Conservation (phyloP, 92 coral and sea anemone genomes). For the Palythoa caribaeorum region DNA sequence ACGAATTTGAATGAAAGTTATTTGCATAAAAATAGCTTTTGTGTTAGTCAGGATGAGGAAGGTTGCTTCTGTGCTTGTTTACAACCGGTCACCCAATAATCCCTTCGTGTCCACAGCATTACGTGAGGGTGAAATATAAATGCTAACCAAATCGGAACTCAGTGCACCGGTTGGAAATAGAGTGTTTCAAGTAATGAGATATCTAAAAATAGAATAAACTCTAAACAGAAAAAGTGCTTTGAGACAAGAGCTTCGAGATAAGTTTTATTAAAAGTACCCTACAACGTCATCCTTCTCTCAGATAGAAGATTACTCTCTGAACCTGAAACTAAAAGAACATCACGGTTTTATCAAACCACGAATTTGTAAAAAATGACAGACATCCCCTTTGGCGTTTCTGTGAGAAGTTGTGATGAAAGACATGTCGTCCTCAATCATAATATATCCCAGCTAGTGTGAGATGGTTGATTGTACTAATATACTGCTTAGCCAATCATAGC, state of each 20-base stretch:
- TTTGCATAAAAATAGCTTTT: slow-evolving; percentile 19
- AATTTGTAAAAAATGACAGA: slow-evolving; percentile 33
- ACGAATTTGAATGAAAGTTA: not conserved
- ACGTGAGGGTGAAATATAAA: slow-evolving; percentile 15
- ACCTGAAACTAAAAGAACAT: slow-evolving; percentile 2
- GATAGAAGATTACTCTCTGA: not conserved
- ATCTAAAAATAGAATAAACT: slow-evolving; percentile 17
- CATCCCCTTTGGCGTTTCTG: slow-evolving; percentile 46
- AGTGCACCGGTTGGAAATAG: not conserved
- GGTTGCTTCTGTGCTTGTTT: not conserved
- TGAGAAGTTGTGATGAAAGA: slow-evolving; percentile 52
- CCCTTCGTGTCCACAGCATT: not conserved
- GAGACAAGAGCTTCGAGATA: not conserved
- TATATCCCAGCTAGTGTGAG: slow-evolving; percentile 80
- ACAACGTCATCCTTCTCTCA: not conserved
- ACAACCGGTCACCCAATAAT: not conserved
- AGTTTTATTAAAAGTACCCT: not conserved
- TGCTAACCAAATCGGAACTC: slow-evolving; percentile 18
- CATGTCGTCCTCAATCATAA: slow-evolving; percentile 48
- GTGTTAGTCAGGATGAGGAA: not conserved
- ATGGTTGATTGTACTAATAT: slow-evolving; percentile 78
- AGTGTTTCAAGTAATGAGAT: not conserved
- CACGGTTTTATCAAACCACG: slow-evolving; percentile 16
- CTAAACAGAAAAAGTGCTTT: not conserved
- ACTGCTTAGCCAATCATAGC: slow-evolving; percentile 79